phyloP scores from a whole-genome alignment of 2,888 invertebrate genomes.

The Calliphora vomitoria region DNA sequence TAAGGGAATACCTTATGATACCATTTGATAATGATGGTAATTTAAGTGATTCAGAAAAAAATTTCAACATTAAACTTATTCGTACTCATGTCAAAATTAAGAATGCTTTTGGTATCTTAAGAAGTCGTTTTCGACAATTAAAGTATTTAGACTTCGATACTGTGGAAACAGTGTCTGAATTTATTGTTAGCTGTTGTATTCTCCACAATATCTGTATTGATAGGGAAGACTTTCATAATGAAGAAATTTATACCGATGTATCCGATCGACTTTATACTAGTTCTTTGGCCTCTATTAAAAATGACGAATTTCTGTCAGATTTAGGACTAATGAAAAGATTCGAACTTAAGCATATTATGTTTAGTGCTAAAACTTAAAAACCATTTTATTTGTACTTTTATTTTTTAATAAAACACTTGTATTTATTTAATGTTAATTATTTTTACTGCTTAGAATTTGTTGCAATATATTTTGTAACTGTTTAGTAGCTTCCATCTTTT shows the following conservation, averaged over 20 bases:
- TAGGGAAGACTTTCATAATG: conserved; percentile 67
- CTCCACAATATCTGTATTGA: conserved; percentile 77
- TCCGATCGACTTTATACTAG: not conserved
- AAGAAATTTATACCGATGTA: conserved; percentile 10
- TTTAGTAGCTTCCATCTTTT: conserved; percentile 60
- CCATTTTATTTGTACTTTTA: not conserved
- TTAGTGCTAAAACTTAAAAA: conserved; percentile 12
- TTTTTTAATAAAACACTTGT: not conserved
- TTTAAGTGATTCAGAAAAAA: conserved; percentile 75
- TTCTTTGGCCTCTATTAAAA: not conserved
- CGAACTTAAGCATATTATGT: conserved; percentile 37
- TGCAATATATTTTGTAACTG: conserved; percentile 35
- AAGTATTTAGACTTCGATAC: conserved; percentile 55
- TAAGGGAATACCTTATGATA: conserved; percentile 67
- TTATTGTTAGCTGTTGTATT: conserved; percentile 77
- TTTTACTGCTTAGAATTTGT: conserved; percentile 27
- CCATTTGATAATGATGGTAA: conserved; percentile 78
- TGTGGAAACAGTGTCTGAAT: conserved; percentile 69
- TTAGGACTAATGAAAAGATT: conserved; percentile 39
- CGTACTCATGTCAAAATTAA: conserved; percentile 78
- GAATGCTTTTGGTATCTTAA: conserved; percentile 79
- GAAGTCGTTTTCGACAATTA: conserved; percentile 74
- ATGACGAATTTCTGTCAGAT: conserved; percentile 19
- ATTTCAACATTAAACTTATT: conserved; percentile 77
- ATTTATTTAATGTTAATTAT: not conserved